Base-by-base conservation (phyloP, 2,888 invertebrate genomes). In the Hirudinaria manillensis region DNA sequence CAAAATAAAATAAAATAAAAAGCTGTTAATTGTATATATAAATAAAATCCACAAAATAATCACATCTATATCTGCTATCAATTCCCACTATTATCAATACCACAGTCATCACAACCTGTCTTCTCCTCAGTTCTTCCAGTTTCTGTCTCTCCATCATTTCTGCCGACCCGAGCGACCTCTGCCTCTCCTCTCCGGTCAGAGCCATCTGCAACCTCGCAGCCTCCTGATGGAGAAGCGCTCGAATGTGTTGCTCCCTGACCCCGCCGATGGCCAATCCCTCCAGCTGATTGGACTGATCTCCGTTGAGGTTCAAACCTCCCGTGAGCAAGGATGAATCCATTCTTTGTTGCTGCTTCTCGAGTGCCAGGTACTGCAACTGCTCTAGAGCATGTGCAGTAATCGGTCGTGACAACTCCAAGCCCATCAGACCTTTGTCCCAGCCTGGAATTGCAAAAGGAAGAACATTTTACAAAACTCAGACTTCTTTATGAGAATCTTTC, bases 301-400 rank as follows among this genome's bases (percentile, higher is more conserved):
- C 29, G 29, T 61, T 61, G 10, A 29, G 29, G 29, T 61, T 61
- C 24, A 61, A 27, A 61, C 61, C 61, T 21, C 61, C 61, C 19
- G 29, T n/a, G 19, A 61, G 61, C 24, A 29, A 10, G 1, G 68
- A 34, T 24, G 68, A 68, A 68, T 32, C 32, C 1, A 36, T 29
- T 68, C 34, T 6, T n/a, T 32, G 32, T 16, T 67, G 67, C 19
- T 68, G 68, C 36, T 73, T 82, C 81, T 72, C 75, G 10, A 75
- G 75, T 38, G 45, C 72, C 72, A 70, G 21, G 36, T 66, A 83
- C 75, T 86, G 86, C 75, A 77, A 75, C 77, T 83, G 82, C 45
- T 82, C 80, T 71, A 75, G 75, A 36, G 70, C 67, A 6, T 74
- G 32, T 7, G 67, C 73, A 10, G 38, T 76, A 32, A 67, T 67